Conservation (phyloP, 2,113 vertebrate species). For the Mobula birostris region DNA sequence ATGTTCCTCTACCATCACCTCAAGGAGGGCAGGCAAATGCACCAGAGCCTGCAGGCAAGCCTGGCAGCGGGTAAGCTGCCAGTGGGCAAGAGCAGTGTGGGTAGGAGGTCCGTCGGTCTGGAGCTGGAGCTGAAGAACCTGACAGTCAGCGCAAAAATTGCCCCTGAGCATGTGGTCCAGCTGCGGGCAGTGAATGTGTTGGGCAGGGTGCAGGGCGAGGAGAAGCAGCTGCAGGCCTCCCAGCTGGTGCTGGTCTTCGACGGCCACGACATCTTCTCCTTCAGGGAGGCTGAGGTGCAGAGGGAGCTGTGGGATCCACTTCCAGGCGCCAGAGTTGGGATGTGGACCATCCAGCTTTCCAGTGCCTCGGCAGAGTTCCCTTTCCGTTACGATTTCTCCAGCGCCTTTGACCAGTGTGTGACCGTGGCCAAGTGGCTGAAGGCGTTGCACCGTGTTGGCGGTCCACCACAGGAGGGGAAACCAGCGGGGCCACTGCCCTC, state of each 20-base stretch:
- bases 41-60: slow-evolving; percentile 46
- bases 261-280: slow-evolving; percentile 78
- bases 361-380: slow-evolving; percentile 78
- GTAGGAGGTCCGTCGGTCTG: slow-evolving; percentile 55
- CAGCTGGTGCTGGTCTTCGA: slow-evolving; percentile 77
- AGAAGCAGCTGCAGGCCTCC: slow-evolving; percentile 63
- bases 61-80: slow-evolving; percentile 35
- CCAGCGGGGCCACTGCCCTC: slow-evolving; percentile 61
- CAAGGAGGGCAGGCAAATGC: slow-evolving; percentile 66
- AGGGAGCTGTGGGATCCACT: slow-evolving; percentile 59
- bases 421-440: slow-evolving; percentile 92
- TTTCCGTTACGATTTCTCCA: slow-evolving; percentile 89
- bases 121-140: slow-evolving; percentile 68
- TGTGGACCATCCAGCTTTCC: slow-evolving; percentile 76
- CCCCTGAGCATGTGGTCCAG: slow-evolving; percentile 71
- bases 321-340: slow-evolving; percentile 64
- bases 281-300: slow-evolving; percentile 71
- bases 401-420: slow-evolving; percentile 78
- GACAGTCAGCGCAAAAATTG: slow-evolving; percentile 69
- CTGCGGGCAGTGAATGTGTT: slow-evolving; percentile 64
- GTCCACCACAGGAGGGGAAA: not conserved
- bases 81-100: slow-evolving; percentile 37
- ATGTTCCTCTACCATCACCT: slow-evolving; percentile 88
- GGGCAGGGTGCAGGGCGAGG: slow-evolving; percentile 55
- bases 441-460: slow-evolving; percentile 60